phyloP scores from a whole-genome alignment of 2,797 vertebrate genomes.

The Balearica regulorum region DNA sequence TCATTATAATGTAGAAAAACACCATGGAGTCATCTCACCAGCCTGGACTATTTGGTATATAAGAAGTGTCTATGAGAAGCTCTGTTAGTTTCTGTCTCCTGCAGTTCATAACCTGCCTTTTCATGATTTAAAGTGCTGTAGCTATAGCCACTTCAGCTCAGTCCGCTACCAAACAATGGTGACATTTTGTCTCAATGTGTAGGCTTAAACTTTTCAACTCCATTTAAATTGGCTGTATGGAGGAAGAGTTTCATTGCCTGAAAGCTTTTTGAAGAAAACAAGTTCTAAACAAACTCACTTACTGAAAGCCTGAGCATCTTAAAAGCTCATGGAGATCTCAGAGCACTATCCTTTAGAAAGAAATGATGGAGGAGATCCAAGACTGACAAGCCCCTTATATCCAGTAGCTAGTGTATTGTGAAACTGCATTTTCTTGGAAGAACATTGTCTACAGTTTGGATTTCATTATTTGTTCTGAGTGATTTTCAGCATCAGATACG shows the following conservation, averaged over 20 bases:
- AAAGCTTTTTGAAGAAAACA: constrained; percentile 56
- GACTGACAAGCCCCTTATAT: constrained; percentile 5
- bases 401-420: constrained; percentile 8
- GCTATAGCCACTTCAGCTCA: constrained; percentile 38
- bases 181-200: constrained; percentile 53
- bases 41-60: neutral
- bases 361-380: constrained; percentile 36
- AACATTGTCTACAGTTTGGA: neutral
- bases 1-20: constrained; percentile 30
- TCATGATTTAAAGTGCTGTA: constrained; percentile 55
- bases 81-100: constrained; percentile 25
- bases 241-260: constrained; percentile 38
- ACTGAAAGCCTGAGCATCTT: constrained; percentile 44
- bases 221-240: constrained; percentile 54
- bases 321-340: constrained; percentile 32
- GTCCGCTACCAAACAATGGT: constrained; percentile 49
- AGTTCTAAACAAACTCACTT: constrained; percentile 26
- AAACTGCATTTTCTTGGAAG: constrained; percentile 9
- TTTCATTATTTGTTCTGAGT: constrained; percentile 18
- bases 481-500: neutral
- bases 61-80: neutral
- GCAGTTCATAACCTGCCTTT: constrained; percentile 46
- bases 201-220: constrained; percentile 62
- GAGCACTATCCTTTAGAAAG: constrained; percentile 31
- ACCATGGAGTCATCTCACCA: neutral